Conservation (phyloP, 1,140 invertebrate species). For the Drosophila lowei region DNA sequence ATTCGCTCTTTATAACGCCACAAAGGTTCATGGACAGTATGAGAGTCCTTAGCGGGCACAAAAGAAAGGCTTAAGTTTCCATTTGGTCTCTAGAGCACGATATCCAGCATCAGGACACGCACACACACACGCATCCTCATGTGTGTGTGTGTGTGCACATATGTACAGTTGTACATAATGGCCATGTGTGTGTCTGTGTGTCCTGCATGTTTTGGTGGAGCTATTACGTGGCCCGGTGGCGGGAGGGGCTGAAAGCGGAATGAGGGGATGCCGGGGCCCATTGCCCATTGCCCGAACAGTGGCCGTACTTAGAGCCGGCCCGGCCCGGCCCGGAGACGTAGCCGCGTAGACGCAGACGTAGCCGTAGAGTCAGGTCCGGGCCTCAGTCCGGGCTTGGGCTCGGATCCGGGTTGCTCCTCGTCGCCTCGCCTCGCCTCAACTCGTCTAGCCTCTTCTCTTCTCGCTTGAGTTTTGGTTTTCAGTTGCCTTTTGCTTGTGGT, state of each 20-base stretch:
- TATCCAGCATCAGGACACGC: conserved; percentile 65
- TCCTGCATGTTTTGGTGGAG: conserved; percentile 16
- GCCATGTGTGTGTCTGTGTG: conserved; percentile 32
- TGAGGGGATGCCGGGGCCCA: neutral
- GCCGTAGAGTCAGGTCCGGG: neutral
- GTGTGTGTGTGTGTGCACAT: conserved; percentile 8
- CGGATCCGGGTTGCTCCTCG: too few species aligned
- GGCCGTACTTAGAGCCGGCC: neutral
- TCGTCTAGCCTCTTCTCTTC: neutral
- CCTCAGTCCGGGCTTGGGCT: too few species aligned
- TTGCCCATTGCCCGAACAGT: conserved; percentile 17
- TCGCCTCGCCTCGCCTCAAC: neutral
- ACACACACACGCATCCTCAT: conserved; percentile 30
- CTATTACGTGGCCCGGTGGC: neutral
- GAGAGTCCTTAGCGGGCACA: conserved; percentile 79
- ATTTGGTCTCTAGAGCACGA: conserved; percentile 82
- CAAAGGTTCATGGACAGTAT: conserved; percentile 81
- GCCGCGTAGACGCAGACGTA: too few species aligned
- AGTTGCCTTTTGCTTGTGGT: conserved; percentile 50
- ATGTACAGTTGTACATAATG: conserved; percentile 12
- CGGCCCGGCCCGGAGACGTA: too few species aligned
- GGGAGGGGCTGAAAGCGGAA: neutral
- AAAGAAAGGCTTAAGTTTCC: conserved; percentile 82
- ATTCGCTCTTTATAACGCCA: conserved; percentile 41
- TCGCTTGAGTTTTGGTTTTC: conserved; percentile 28